Conservation (phyloP, 2,113 vertebrate species). For the Mirounga angustirostris region DNA sequence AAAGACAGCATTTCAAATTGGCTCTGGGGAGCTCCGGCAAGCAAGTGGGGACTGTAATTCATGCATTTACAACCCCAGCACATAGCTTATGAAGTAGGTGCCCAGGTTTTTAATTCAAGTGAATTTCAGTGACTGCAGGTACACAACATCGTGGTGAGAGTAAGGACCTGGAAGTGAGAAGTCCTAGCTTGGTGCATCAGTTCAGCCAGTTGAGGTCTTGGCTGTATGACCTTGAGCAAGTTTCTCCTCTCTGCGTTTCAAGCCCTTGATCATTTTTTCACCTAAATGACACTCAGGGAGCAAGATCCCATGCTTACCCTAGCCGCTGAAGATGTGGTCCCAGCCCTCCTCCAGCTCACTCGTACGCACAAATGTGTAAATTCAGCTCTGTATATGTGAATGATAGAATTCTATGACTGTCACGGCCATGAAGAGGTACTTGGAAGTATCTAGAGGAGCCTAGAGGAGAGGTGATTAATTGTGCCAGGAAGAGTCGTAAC, state of each 20-base stretch:
- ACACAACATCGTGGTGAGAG: not conserved
- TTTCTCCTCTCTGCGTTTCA: conserved; percentile 34
- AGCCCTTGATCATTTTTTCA: not conserved
- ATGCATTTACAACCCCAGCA: not conserved
- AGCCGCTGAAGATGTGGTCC: not conserved
- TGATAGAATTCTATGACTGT: not conserved
- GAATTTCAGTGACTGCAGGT: not conserved
- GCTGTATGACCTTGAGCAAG: conserved; percentile 4
- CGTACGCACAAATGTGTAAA: accelerated
- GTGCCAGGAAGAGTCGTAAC: not conserved
- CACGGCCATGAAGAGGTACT: not conserved
- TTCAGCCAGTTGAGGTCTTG: not conserved
- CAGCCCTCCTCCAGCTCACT: not conserved
- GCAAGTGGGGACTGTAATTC: not conserved
- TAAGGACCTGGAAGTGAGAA: not conserved
- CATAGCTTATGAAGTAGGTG: not conserved
- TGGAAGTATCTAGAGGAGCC: not conserved
- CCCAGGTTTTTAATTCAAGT: not conserved
- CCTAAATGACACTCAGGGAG: not conserved
- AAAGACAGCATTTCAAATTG: not conserved
- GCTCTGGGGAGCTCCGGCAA: conserved; percentile 24
- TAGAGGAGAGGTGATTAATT: conserved; percentile 4
- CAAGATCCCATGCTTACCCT: not conserved
- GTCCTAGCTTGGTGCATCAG: not conserved
- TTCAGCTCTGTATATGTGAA: not conserved